Conservation (phyloP, 2,113 vertebrate genomes). For the Pangasianodon hypophthalmus region DNA sequence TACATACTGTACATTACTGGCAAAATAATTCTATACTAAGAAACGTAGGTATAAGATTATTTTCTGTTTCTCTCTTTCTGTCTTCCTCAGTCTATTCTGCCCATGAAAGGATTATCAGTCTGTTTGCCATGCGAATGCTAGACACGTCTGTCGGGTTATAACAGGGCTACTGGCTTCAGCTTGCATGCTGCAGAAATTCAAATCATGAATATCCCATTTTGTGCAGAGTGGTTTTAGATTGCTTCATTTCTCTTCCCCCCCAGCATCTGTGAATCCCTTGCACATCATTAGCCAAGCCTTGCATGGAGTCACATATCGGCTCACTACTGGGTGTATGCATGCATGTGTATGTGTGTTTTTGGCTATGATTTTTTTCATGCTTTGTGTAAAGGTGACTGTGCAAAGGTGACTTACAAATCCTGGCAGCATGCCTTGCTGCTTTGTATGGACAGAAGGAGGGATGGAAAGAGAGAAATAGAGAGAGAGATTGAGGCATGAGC, state of each 20-base stretch:
- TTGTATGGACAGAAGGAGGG: slow-evolving; percentile 2
- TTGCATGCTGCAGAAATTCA: slow-evolving; percentile 61
- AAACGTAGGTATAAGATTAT: background rate
- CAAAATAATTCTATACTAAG: background rate
- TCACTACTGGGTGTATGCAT: slow-evolving; percentile 8
- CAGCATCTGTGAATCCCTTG: slow-evolving; percentile 62
- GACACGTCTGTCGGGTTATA: slow-evolving; percentile 64
- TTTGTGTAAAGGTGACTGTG: slow-evolving; percentile 34
- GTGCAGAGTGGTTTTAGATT: slow-evolving; percentile 71
- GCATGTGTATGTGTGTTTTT: slow-evolving; percentile 2
- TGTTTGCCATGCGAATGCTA: slow-evolving; percentile 56
- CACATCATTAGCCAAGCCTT: slow-evolving; percentile 60
- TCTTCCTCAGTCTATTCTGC: background rate
- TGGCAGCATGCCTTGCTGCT: slow-evolving; percentile 16
- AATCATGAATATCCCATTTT: slow-evolving; percentile 76
- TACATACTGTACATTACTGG: background rate
- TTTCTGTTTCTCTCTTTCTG: background rate
- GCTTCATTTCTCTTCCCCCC: slow-evolving; percentile 69
- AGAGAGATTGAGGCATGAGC: background rate
- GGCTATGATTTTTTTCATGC: slow-evolving; percentile 3
- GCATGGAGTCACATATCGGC: slow-evolving; percentile 22
- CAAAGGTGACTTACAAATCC: slow-evolving; percentile 47
- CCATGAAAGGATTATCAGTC: background rate
- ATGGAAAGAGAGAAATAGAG: background rate
- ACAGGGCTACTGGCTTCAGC: slow-evolving; percentile 62